A percentile compares a stretch with the other conserved stretches of the same genome.
These are phyloP conservation scores for Therioaphis trifolii DNA, from an alignment of 2,888 invertebrate genomes.

Conservation along the genomic window DNA sequence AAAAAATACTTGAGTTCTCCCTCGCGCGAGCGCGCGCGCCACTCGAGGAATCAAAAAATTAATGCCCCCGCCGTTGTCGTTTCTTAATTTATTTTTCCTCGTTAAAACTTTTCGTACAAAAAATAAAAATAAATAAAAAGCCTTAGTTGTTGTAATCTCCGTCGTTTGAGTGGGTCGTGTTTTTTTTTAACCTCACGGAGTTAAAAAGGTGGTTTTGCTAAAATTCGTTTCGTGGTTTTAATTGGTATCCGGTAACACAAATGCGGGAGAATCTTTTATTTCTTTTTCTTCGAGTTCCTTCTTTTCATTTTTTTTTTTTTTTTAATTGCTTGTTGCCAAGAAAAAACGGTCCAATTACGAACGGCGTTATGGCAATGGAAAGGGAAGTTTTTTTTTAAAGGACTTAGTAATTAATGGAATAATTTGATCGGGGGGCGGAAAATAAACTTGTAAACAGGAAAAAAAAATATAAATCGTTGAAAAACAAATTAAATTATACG, in stretches of 20 bases:
- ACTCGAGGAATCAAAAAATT: constrained; percentile 60
- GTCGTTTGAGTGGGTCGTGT: constrained; percentile 28
- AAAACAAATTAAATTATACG: constrained; percentile 53
- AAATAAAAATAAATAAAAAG: constrained; percentile 46
- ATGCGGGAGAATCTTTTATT: constrained; percentile 48
- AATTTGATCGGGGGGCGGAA: constrained; percentile 50
- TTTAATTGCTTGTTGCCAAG: constrained; percentile 57
- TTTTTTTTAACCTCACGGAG: constrained; percentile 30
- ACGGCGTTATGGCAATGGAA: background rate
- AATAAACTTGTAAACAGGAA: constrained; percentile 56
- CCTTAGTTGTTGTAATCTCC: constrained; percentile 53
- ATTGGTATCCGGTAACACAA: constrained; percentile 62
- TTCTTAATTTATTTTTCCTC: constrained; percentile 63
- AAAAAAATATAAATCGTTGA: constrained; percentile 23
- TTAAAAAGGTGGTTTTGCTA: constrained; percentile 54
- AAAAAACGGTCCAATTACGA: constrained; percentile 59
- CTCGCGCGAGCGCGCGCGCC: background rate
- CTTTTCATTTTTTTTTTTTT: constrained; percentile 21
- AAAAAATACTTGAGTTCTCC: constrained; percentile 45
- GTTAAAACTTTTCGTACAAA: constrained; percentile 54
- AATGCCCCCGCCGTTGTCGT: constrained; percentile 32
- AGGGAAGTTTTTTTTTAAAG: constrained; percentile 30
- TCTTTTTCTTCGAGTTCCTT: background rate
- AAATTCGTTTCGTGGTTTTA: constrained; percentile 55
- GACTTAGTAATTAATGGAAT: constrained; percentile 61